Evolutionary conservation across 2,888 invertebrate species (phyloP).

Genomic region (Rhingia campestris): DNA sequence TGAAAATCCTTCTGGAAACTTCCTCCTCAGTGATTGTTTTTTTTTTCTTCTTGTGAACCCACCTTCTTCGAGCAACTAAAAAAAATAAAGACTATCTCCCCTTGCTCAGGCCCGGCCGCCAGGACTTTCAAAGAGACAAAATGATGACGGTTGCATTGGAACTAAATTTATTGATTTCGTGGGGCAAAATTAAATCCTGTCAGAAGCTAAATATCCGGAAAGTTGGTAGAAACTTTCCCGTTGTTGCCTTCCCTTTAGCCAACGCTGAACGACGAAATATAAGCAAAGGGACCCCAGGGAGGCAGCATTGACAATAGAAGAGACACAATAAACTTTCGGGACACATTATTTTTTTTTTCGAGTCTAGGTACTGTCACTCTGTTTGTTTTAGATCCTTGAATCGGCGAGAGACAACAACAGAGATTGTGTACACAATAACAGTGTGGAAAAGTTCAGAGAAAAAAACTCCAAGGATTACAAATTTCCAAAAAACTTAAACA

Average conservation of each 20-base stretch:
- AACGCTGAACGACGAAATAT: slow-evolving; percentile 40
- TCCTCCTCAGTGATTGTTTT: slow-evolving; percentile 46
- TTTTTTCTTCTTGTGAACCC: neutral
- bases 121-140: slow-evolving; percentile 42
- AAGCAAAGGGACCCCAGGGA: slow-evolving; percentile 62
- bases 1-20: slow-evolving; percentile 46
- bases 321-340: slow-evolving; percentile 36
- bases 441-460: slow-evolving; percentile 59
- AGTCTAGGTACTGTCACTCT: slow-evolving; percentile 40
- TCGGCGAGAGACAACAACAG: slow-evolving; percentile 23
- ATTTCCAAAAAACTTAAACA: slow-evolving; percentile 41
- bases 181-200: slow-evolving; percentile 73
- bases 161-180: slow-evolving; percentile 73
- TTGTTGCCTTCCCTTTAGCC: slow-evolving; percentile 35
- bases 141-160: slow-evolving; percentile 72
- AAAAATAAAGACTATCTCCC: slow-evolving; percentile 43
- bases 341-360: slow-evolving; percentile 28
- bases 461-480: slow-evolving; percentile 70
- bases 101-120: slow-evolving; percentile 4
- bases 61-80: slow-evolving; percentile 22
- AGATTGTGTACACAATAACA: slow-evolving; percentile 43
- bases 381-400: slow-evolving; percentile 50
- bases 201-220: slow-evolving; percentile 74
- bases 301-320: slow-evolving; percentile 36
- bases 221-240: slow-evolving; percentile 65